Base-by-base conservation (phyloP, 2,797 vertebrate species). In the Micropoecilia bifurca region DNA sequence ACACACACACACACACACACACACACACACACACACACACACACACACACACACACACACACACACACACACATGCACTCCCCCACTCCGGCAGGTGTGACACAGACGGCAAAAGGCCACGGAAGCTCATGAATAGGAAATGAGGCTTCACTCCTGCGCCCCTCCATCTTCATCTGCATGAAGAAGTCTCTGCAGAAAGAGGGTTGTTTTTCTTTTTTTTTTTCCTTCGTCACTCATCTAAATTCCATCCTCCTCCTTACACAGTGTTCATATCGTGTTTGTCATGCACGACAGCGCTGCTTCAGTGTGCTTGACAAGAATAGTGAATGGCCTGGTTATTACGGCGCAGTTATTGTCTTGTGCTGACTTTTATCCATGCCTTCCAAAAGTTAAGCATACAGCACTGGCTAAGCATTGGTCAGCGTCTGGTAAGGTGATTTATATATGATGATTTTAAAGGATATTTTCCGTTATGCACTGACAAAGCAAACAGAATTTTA, bases 71-170 rank as follows among this genome's bases (percentile, higher is more conserved):
- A 57, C 78, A 55, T 5, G 39, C 71, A 33, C 85, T 36, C 41
- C 53, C 48, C 30, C 78, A 59, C 78, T 39, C 47, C 20, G 50
- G 16, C 46, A 80, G 83, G 84, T 85, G 69, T 73, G 83, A 81
- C 89, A 82, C 80, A 76, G 84, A 86, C 71, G 88, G 85, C 84
- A 69, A 92, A 91, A 90, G 89, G 90, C 88, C 89, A 83, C 50
- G 83, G 89, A 91, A 89, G 76, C 90, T 91, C 92, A 92, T 93
- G 92, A 92, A 92, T 93, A 89, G 79, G 82, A 85, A 89, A 92
- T 89, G 87, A 94, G 88, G 78, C 82, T 84, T 85, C 83, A 45
- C 80, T 80, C 71, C 79, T 74, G 39, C 71, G 28, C 83, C 82
- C 63, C 77, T 83, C 84, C 6, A 50, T 84, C 89, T 88, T 80